These are phyloP conservation scores for Polymixis flavicincta DNA, from an alignment of 2,888 invertebrate genomes.

Conservation along the genomic window DNA sequence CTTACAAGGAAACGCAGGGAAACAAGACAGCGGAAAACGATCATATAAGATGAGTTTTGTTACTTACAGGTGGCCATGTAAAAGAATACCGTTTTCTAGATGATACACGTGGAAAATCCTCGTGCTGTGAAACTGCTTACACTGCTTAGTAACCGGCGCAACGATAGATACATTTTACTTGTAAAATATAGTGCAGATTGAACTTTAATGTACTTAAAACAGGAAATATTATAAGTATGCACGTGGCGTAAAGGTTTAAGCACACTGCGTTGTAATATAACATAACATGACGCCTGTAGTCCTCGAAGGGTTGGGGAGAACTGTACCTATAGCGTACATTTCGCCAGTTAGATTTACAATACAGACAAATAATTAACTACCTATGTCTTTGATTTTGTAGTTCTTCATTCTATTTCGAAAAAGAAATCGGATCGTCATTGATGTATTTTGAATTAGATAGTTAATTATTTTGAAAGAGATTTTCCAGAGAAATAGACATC, in stretches of 20 bases:
- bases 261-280: slow-evolving; percentile 9
- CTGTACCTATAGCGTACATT: too few species aligned
- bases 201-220: slow-evolving; percentile 50
- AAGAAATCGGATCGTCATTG: too few species aligned
- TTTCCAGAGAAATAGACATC: not conserved
- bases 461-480: too few species aligned
- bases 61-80: slow-evolving; percentile 15
- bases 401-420: too few species aligned
- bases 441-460: too few species aligned
- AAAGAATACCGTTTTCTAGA: slow-evolving; percentile 11
- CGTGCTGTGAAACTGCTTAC: slow-evolving; percentile 8
- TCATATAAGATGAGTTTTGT: not conserved
- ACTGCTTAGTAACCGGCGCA: slow-evolving; percentile 7
- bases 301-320: too few species aligned
- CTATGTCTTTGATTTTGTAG: too few species aligned
- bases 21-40: too few species aligned
- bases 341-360: too few species aligned
- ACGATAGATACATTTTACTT: slow-evolving; percentile 44
- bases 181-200: slow-evolving; percentile 41
- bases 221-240: slow-evolving; percentile 58
- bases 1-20: too few species aligned
- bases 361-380: too few species aligned
- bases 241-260: slow-evolving; percentile 47
- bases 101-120: slow-evolving; percentile 28
- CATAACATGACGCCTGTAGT: too few species aligned